Conservation (phyloP, 2,888 invertebrate species). For the Sylvicola fuscatus region DNA sequence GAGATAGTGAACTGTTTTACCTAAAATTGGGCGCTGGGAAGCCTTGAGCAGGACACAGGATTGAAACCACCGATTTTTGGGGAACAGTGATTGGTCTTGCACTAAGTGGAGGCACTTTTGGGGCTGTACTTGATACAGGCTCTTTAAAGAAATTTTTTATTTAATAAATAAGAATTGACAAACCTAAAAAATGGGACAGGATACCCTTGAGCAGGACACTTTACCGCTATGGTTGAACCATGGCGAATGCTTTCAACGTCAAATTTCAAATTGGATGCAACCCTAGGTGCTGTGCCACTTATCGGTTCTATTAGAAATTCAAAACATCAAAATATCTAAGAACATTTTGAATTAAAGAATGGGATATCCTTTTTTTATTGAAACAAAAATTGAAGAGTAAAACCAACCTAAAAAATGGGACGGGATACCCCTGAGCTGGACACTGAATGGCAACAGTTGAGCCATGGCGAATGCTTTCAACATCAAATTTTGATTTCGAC, state of each 20-base stretch:
- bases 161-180: conserved; percentile 10
- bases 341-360: conserved; percentile 32
- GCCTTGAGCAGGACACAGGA: conserved; percentile 56
- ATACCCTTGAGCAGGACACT: conserved; percentile 50
- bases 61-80: conserved; percentile 32
- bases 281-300: conserved; percentile 32
- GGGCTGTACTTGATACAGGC: conserved; percentile 33
- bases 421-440: conserved; percentile 57
- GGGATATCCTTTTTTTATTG: conserved; percentile 8
- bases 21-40: conserved; percentile 54
- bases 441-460: conserved; percentile 43
- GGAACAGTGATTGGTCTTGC: conserved; percentile 20
- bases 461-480: conserved; percentile 21
- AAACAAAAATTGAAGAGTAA: neutral
- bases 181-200: conserved; percentile 32
- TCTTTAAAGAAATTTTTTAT: neutral
- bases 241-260: conserved; percentile 21
- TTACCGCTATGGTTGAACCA: conserved; percentile 36
- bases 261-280: conserved; percentile 27
- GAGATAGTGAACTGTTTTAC: conserved; percentile 24
- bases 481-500: conserved; percentile 24
- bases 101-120: conserved; percentile 30
- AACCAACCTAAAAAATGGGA: conserved; percentile 48
- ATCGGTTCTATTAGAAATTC: conserved; percentile 21
- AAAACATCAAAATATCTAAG: no score